Conservation (phyloP, 2,113 vertebrate genomes). For the Hippocampus comes region DNA sequence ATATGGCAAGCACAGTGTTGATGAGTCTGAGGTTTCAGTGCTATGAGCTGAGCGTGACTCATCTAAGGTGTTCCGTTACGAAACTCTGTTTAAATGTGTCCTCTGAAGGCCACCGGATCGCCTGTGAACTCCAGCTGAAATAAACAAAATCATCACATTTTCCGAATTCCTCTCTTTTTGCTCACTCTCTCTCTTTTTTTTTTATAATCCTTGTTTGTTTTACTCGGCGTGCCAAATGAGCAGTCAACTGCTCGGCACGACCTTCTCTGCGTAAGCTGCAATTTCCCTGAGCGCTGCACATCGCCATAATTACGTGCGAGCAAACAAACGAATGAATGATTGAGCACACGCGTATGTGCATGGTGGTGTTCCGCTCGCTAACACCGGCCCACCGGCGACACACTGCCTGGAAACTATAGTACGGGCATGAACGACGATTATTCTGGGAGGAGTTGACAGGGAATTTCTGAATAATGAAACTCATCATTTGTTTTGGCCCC, state of each 20-base stretch:
- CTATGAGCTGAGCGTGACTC: constrained; percentile 1
- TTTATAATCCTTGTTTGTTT: constrained; percentile 21
- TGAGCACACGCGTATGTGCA: constrained; percentile 25
- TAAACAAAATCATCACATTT: constrained; percentile 1
- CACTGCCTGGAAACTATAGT: not conserved
- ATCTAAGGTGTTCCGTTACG: not conserved
- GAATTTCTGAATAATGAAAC: constrained; percentile 1
- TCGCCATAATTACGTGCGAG: constrained; percentile 44
- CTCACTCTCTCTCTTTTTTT: not conserved
- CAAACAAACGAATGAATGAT: constrained; percentile 39
- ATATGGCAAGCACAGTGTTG: not conserved
- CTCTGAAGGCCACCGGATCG: not conserved
- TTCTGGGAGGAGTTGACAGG: not conserved
- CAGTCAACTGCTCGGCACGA: constrained; percentile 36
- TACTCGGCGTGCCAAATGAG: constrained; percentile 31
- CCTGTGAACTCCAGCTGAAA: not conserved
- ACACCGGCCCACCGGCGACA: not conserved
- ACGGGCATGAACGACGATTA: not conserved
- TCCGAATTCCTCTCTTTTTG: not conserved
- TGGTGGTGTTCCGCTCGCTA: not conserved
- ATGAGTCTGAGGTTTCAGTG: not conserved
- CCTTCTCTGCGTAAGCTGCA: constrained; percentile 40
- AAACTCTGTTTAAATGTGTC: not conserved
- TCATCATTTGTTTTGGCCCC: not conserved
- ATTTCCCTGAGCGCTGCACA: constrained; percentile 48